These are phyloP conservation scores for Numenius arquata DNA, from an alignment of 2,113 vertebrate genomes.

Conservation along the genomic window DNA sequence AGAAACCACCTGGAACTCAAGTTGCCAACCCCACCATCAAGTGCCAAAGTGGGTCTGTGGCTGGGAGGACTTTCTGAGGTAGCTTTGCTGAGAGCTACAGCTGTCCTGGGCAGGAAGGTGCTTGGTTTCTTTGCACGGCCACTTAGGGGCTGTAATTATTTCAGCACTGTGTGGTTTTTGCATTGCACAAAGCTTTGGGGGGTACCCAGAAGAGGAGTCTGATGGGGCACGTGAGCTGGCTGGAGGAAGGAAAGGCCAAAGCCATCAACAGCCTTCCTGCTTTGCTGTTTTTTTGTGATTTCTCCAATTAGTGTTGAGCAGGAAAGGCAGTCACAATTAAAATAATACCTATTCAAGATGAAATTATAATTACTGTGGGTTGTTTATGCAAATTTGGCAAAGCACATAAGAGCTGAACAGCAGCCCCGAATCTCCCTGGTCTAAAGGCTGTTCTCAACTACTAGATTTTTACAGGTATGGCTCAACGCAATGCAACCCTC, in stretches of 20 bases:
- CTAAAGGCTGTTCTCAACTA: neutral
- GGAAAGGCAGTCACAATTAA: neutral
- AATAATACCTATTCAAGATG: neutral
- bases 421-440: neutral
- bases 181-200: neutral
- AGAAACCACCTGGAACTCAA: neutral
- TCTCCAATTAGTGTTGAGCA: neutral
- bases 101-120: fast-evolving
- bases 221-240: neutral
- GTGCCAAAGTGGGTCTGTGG: too few relatives aligned
- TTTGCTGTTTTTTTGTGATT: neutral
- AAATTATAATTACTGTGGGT: conserved; percentile 4
- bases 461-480: neutral
- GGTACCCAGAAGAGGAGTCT: neutral
- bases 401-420: neutral
- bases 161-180: neutral
- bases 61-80: neutral
- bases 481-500: neutral
- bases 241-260: neutral
- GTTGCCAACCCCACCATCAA: neutral
- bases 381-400: conserved; percentile 16
- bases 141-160: neutral
- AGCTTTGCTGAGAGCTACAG: neutral
- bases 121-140: neutral
- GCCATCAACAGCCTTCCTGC: neutral